Percentiles rank a stretch among this genome's conserved stretches.
Conservation (phyloP, 2,113 vertebrate species). For the Chionomys nivalis region DNA sequence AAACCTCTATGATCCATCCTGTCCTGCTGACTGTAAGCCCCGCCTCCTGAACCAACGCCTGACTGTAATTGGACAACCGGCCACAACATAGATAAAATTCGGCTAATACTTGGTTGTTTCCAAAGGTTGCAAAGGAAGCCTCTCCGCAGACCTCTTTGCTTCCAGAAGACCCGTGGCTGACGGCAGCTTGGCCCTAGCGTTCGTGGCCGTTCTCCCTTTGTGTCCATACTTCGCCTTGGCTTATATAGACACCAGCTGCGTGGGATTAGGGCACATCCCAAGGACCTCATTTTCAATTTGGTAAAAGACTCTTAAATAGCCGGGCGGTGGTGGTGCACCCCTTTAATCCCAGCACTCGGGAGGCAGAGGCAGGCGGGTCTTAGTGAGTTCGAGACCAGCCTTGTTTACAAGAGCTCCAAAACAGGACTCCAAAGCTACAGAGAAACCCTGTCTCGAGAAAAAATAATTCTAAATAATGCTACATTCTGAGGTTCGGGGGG, state of each 20-base stretch:
- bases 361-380: no score
- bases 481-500: background rate
- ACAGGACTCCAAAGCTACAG: no score
- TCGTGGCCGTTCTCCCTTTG: background rate
- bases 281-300: background rate
- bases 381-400: no score
- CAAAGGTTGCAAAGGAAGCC: background rate
- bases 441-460: no score
- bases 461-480: background rate
- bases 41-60: background rate
- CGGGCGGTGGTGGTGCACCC: no score
- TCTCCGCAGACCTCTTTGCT: background rate
- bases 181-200: fast-evolving
- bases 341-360: no score
- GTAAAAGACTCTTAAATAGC: background rate
- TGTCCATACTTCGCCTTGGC: background rate
- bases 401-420: no score
- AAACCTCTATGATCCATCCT: background rate
- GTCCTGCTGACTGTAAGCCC: no score
- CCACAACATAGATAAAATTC: no score
- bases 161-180: background rate
- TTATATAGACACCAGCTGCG: background rate
- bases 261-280: background rate
- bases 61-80: no score
- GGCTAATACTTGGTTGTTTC: background rate